Evolutionary conservation across 2,888 invertebrate species (phyloP).

Genomic region (Meghimatium bilineatum): DNA sequence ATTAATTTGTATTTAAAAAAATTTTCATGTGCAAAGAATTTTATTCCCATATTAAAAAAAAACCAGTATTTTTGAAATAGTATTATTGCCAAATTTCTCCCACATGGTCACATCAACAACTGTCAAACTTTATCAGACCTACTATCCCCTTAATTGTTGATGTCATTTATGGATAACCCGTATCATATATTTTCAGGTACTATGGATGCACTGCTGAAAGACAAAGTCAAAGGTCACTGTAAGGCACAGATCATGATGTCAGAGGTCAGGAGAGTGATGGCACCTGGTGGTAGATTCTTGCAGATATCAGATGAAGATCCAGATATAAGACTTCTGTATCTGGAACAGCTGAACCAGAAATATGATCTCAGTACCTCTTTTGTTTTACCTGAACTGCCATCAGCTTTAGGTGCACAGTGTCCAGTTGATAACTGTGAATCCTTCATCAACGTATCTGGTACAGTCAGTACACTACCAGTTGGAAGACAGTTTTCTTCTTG

Average conservation of each 20-base stretch:
- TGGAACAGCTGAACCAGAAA: conserved; percentile 39
- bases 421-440: background rate
- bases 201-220: conserved; percentile 54
- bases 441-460: too few relatives aligned
- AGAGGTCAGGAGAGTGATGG: conserved; percentile 46
- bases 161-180: background rate
- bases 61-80: too few relatives aligned
- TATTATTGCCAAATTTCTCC: too few relatives aligned
- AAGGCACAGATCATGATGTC: conserved; percentile 43
- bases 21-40: too few relatives aligned
- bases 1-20: too few relatives aligned
- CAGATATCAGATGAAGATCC: conserved; percentile 56
- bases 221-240: conserved; percentile 29
- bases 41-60: too few relatives aligned
- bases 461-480: background rate
- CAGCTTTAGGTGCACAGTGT: background rate
- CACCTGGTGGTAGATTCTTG: conserved; percentile 45
- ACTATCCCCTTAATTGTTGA: too few relatives aligned
- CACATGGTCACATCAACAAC: too few relatives aligned
- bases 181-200: conserved; percentile 42
- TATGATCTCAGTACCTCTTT: background rate
- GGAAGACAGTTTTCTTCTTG: background rate
- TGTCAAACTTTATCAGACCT: too few relatives aligned
- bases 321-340: conserved; percentile 46
- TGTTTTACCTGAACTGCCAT: too few relatives aligned